phyloP scores from a whole-genome alignment of 2,797 vertebrate species.

The Megalops cyprinoides region DNA sequence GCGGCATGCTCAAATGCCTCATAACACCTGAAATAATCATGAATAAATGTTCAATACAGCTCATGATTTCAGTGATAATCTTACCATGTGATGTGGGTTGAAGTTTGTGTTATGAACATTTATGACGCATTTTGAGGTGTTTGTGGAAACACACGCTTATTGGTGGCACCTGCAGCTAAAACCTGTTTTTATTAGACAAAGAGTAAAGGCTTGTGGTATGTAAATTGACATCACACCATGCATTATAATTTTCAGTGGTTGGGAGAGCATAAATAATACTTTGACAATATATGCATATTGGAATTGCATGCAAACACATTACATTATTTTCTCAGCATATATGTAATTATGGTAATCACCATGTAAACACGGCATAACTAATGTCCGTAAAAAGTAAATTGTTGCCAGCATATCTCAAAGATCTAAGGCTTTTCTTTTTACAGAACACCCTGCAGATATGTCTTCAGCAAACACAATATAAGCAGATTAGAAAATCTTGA shows the following conservation, averaged over 20 bases:
- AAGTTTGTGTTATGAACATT: too few relatives aligned
- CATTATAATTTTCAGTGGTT: background rate
- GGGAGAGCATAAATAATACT: background rate
- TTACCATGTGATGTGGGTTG: too few relatives aligned
- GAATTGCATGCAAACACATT: background rate
- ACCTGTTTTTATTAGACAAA: background rate
- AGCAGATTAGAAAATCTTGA: background rate
- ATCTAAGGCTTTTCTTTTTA: background rate
- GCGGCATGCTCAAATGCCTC: too few relatives aligned
- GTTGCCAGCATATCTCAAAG: background rate
- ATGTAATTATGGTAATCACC: slow-evolving; percentile 23
- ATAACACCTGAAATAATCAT: too few relatives aligned
- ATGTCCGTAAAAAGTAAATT: background rate
- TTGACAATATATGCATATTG: slow-evolving; percentile 2
- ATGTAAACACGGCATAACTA: slow-evolving; percentile 4
- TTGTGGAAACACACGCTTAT: background rate
- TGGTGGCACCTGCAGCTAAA: background rate
- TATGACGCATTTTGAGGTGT: background rate
- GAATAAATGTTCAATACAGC: too few relatives aligned
- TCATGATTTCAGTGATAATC: too few relatives aligned
- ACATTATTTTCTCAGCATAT: slow-evolving; percentile 1
- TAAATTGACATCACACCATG: background rate
- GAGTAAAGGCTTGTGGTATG: background rate
- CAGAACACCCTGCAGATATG: slow-evolving; percentile 5
- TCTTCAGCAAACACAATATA: slow-evolving; percentile 8